Evolutionary conservation across 2,888 invertebrate species (phyloP).

Genomic region (Pristionchus mayeri): DNA sequence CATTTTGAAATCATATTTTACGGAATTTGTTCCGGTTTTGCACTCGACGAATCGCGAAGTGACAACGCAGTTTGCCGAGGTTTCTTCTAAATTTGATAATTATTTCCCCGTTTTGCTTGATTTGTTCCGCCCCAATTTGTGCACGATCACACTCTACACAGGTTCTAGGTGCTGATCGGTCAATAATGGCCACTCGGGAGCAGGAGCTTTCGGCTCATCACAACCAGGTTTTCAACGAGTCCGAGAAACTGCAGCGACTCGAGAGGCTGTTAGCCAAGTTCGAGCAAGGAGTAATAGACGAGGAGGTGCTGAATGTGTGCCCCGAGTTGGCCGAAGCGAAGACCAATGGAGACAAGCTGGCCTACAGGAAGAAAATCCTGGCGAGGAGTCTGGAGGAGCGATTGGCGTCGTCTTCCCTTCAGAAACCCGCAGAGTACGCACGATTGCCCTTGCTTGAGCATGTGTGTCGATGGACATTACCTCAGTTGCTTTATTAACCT

Average conservation of each 20-base stretch:
- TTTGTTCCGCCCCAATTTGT: background rate
- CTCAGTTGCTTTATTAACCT: background rate
- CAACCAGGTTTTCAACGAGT: background rate
- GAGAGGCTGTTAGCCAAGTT: conserved; percentile 38
- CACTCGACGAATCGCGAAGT: background rate
- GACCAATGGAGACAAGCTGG: background rate
- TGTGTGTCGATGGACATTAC: background rate
- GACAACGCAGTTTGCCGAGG: background rate
- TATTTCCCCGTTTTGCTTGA: background rate
- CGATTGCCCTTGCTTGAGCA: conserved; percentile 10
- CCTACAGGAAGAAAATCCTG: conserved; percentile 33
- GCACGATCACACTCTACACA: conserved; percentile 18
- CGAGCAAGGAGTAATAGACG: conserved; percentile 29
- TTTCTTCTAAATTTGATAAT: background rate
- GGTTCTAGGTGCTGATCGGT: conserved; percentile 10
- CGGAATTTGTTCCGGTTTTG: background rate
- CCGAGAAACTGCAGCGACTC: background rate
- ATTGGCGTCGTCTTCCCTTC: background rate
- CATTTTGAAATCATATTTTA: no score
- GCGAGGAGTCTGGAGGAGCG: conserved; percentile 35
- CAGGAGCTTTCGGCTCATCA: background rate
- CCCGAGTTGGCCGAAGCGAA: conserved; percentile 11
- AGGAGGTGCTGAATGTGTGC: conserved; percentile 36
- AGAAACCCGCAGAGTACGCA: conserved; percentile 17
- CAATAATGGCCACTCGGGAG: background rate